Conservation (phyloP, 2,797 vertebrate genomes). For the Odontamblyopus rebecca region DNA sequence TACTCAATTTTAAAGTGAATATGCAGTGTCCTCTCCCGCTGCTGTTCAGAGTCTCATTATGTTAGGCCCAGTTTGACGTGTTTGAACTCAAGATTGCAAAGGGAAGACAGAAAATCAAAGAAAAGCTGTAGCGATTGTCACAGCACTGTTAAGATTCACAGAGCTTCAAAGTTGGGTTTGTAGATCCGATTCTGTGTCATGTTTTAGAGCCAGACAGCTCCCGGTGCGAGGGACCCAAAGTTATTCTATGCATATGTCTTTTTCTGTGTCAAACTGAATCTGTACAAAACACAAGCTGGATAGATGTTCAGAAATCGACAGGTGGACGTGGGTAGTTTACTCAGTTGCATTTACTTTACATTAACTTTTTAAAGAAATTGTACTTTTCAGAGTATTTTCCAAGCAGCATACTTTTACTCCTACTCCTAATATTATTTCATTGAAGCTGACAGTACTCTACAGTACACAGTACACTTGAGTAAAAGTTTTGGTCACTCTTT, state of each 20-base stretch:
- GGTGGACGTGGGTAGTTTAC: no score
- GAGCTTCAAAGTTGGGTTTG: constrained; percentile 4
- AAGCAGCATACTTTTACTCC: no score
- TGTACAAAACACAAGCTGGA: background rate
- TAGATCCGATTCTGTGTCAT: constrained; percentile 1
- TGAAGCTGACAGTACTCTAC: no score
- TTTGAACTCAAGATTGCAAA: background rate
- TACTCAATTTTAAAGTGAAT: background rate
- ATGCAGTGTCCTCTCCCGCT: background rate
- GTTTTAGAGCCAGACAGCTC: background rate
- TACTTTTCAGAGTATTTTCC: no score
- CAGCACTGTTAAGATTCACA: background rate
- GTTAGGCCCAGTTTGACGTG: background rate
- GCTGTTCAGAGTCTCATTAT: background rate
- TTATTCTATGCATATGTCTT: background rate
- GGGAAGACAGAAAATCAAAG: background rate
- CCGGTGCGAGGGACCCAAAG: background rate
- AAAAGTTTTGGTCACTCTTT: no score
- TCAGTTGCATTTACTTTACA: no score
- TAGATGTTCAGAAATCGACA: background rate
- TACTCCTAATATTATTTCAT: no score
- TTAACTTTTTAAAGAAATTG: no score
- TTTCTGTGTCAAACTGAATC: background rate
- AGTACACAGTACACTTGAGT: no score
- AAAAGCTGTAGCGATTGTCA: background rate